Evolutionary conservation across 2,113 vertebrate species (phyloP), one percentile per base, ranked within the genome.

Genomic region (Columba janthina): DNA sequence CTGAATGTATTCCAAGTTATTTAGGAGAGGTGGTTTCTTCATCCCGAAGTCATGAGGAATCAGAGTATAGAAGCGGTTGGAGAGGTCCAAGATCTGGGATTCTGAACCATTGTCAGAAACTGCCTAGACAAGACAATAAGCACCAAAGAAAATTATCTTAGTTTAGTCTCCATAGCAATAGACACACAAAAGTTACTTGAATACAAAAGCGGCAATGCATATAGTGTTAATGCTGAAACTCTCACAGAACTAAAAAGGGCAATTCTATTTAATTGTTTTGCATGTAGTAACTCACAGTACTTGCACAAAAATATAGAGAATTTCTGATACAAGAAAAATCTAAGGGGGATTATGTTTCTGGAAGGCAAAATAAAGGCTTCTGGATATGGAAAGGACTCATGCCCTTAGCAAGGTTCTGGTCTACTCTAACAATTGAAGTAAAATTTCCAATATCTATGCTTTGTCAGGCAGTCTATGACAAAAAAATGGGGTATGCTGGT

Each of bases 41-140:
- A 99, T 99, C 44, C 99, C 99, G 8, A 99, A 99, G 97, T 99
- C 99, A 15, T 99, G 99, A 67, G 99, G 99, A 75, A 99, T 99
- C 70, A 99, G 97, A 4, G 99, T 99, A 95, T 99, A 99, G 97
- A 99, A 99, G 65, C 99, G 99, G 91, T 99, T 99, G 71, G 99
- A 99, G 48, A 99, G 98, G 89, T 99, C 99, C 97, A 99, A 96
- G 60, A 99, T 98, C 93, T 98, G 98, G 5, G 99, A 96, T 85
- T 99, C 99, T 2, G 98, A 97, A 65, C 98, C 94, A 70, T 78
- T 92, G 42, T 98, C 98, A 42, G 99, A 99, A 74, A 99, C 98
- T 11, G 99, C 99, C 99, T 99, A 60, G 3, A 83, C 4, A 61
- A 71, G 40, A 83, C 29, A 92, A 91, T 7, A 91, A 82, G 28